Evolutionary conservation across 2,113 vertebrate genomes (phyloP).

Genomic region (Cephalopholis sonnerati): DNA sequence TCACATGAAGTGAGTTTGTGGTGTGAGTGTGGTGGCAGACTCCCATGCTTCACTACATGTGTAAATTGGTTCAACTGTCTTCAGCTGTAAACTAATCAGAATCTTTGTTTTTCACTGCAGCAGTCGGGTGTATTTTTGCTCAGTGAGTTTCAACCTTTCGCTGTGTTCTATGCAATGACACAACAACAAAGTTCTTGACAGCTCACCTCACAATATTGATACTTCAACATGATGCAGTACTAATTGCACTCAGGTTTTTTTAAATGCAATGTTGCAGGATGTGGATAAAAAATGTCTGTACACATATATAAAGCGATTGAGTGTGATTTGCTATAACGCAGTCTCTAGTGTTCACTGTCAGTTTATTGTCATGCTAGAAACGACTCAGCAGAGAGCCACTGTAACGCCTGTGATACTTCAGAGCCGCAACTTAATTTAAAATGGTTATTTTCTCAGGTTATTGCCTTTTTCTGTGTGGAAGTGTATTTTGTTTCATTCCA

Average conservation of each 20-base stretch:
- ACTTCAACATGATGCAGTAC: neutral
- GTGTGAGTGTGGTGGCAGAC: neutral
- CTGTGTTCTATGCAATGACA: neutral
- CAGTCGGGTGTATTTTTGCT: neutral
- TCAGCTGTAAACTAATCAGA: neutral
- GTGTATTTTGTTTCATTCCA: constrained; percentile 46
- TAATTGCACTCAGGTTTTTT: neutral
- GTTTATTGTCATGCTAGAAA: constrained; percentile 56
- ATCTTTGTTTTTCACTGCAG: neutral
- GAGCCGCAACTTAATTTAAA: constrained; percentile 64
- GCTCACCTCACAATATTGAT: neutral
- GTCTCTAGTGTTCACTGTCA: constrained; percentile 37
- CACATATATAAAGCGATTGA: constrained; percentile 66
- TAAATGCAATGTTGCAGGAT: constrained; percentile 2
- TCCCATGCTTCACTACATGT: neutral
- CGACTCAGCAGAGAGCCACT: constrained; percentile 22
- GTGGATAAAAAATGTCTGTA: neutral
- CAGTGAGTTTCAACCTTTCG: neutral
- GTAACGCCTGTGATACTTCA: constrained; percentile 26
- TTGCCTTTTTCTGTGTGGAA: constrained; percentile 49
- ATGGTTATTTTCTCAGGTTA: constrained; percentile 68
- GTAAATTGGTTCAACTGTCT: neutral
- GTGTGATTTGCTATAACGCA: constrained; percentile 52
- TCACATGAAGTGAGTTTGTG: neutral
- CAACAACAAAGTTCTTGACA: neutral